A percentile compares a stretch with the other conserved stretches of the same genome.
Conservation (phyloP, 2,113 vertebrate genomes). For the Oryzias melastigma region DNA sequence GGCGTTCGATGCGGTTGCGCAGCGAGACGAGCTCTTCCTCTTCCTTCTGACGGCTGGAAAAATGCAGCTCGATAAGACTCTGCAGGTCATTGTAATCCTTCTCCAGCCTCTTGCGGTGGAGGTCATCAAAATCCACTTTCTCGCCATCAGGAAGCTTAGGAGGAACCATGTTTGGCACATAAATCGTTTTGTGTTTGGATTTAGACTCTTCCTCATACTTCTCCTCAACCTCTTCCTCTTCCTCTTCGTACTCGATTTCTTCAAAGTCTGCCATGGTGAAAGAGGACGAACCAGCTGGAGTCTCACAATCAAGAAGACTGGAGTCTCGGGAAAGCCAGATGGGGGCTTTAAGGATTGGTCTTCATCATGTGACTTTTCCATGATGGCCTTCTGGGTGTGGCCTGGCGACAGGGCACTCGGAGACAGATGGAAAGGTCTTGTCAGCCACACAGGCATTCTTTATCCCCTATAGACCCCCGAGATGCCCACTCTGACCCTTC, state of each 20-base stretch:
- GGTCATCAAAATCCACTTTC: slow-evolving; percentile 95
- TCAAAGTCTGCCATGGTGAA: slow-evolving; percentile 76
- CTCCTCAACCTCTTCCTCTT: slow-evolving; percentile 18
- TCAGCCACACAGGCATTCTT: slow-evolving; percentile 33
- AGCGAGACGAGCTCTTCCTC: slow-evolving; percentile 91
- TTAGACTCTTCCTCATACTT: slow-evolving; percentile 68
- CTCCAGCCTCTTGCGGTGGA: slow-evolving; percentile 92
- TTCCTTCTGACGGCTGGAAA: slow-evolving; percentile 93
- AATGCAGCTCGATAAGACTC: slow-evolving; percentile 89
- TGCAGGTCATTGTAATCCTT: slow-evolving; percentile 95
- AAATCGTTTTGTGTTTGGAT: slow-evolving; percentile 81
- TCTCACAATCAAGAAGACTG: slow-evolving; percentile 15
- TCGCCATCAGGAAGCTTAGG: slow-evolving; percentile 96
- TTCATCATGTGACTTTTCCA: slow-evolving; percentile 64
- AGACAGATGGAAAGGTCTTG: slow-evolving; percentile 73
- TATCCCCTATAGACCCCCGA: slow-evolving; percentile 39
- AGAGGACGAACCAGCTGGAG: slow-evolving; percentile 35
- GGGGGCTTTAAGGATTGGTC: slow-evolving; percentile 59
- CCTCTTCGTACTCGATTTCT: slow-evolving; percentile 49
- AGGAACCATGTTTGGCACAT: slow-evolving; percentile 87
- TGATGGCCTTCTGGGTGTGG: slow-evolving; percentile 39
- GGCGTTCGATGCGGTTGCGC: slow-evolving; percentile 87
- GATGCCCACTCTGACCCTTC: slow-evolving; percentile 50
- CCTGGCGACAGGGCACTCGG: slow-evolving; percentile 55
- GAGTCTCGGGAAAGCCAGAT: background rate